phyloP scores from a whole-genome alignment of 1,140 invertebrate genomes.

The Heterodera schachtii region DNA sequence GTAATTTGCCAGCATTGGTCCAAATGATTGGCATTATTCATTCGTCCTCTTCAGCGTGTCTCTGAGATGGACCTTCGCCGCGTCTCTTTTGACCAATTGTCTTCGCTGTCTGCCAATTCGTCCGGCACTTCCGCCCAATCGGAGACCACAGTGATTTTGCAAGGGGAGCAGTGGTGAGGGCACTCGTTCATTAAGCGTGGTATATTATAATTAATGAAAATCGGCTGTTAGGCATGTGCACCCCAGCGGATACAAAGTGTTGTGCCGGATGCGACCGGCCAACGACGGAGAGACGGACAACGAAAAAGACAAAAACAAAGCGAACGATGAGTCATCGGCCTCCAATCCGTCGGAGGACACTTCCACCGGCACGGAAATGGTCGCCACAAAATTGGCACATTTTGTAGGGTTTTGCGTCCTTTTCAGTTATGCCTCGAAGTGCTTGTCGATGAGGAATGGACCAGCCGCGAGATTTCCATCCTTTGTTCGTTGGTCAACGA shows the following conservation, averaged over 20 bases:
- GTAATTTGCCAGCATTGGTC: background rate
- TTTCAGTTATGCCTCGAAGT: conserved; percentile 32
- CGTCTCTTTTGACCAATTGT: conserved; percentile 32
- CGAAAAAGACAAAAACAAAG: background rate
- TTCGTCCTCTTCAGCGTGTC: background rate
- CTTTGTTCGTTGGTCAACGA: conserved; percentile 44
- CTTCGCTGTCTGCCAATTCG: background rate
- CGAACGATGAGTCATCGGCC: background rate
- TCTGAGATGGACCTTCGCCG: conserved; percentile 43
- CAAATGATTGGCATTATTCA: background rate
- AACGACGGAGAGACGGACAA: background rate
- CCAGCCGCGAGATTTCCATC: conserved; percentile 49
- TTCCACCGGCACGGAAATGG: background rate
- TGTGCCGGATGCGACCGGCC: conserved; percentile 2
- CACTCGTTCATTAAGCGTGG: background rate
- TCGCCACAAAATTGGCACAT: background rate
- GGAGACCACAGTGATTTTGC: conserved; percentile 14
- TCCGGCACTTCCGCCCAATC: background rate
- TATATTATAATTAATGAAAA: too few species aligned
- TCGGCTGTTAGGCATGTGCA: conserved; percentile 1
- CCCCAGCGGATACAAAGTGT: conserved; percentile 18
- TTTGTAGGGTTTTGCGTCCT: too few species aligned
- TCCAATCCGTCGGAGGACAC: too few species aligned
- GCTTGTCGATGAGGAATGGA: conserved; percentile 54
- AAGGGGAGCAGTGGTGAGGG: conserved; percentile 5